A percentile compares a stretch with the other conserved stretches of the same genome.
These are phyloP conservation scores for Leucoraja erinaceus DNA, from an alignment of 2,113 vertebrate species.

Conservation along the genomic window DNA sequence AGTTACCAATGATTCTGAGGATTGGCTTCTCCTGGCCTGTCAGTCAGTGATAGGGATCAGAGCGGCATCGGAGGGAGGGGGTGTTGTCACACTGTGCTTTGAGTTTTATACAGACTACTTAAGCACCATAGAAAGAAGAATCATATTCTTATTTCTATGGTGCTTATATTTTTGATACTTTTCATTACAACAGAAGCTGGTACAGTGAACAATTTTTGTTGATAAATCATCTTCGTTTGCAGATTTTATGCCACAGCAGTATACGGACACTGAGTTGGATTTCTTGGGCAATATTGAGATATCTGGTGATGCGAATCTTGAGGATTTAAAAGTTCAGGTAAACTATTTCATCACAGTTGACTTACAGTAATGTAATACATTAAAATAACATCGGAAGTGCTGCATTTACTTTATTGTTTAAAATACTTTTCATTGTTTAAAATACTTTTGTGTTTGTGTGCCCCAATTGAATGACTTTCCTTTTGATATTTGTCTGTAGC, in stretches of 20 bases:
- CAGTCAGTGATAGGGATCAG: no score
- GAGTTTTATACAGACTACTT: background rate
- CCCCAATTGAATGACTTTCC: no score
- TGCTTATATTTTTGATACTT: background rate
- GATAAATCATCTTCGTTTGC: background rate
- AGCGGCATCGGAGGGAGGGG: no score
- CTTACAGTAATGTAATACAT: no score
- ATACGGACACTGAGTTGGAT: constrained; percentile 49
- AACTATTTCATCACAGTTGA: constrained; percentile 38
- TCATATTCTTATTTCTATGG: background rate
- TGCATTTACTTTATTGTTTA: no score
- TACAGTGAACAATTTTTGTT: background rate
- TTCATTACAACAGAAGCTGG: background rate
- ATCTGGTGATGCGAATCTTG: constrained; percentile 68
- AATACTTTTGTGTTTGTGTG: no score
- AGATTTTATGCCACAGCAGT: constrained; percentile 43
- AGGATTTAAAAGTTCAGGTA: constrained; percentile 85
- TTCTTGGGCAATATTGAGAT: constrained; percentile 71
- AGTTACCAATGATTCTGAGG: no score
- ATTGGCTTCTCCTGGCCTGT: no score
- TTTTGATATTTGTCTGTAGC: no score
- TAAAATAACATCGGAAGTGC: no score
- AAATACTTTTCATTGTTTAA: no score
- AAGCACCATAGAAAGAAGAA: background rate
- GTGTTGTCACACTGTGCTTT: no score